A percentile compares a stretch with the other conserved stretches of the same genome.
These are phyloP conservation scores for Cinclus cinclus DNA, from an alignment of 2,113 vertebrate species.

Conservation along the genomic window DNA sequence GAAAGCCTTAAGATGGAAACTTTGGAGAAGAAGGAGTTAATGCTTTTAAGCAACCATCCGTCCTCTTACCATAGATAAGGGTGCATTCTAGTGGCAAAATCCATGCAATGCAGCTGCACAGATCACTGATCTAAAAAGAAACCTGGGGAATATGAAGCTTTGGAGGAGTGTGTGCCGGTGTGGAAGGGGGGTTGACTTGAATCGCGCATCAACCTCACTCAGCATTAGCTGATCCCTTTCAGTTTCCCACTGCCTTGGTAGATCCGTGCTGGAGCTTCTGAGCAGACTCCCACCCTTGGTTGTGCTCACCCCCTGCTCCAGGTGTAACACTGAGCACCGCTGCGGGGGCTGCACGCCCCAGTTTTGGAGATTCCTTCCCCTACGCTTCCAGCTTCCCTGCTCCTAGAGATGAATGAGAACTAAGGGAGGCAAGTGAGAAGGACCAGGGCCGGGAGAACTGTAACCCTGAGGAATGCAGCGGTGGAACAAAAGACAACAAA, in stretches of 20 bases:
- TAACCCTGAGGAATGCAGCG: constrained; percentile 35
- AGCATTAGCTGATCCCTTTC: neutral
- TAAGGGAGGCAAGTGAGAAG: constrained; percentile 3
- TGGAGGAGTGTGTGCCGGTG: constrained; percentile 12
- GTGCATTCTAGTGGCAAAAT: constrained; percentile 83
- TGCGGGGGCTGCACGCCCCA: neutral
- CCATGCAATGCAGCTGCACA: constrained; percentile 75
- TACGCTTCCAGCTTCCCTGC: neutral
- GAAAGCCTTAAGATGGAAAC: neutral
- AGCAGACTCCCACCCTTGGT: neutral
- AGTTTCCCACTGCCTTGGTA: neutral
- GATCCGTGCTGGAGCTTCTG: neutral
- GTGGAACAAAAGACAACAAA: constrained; percentile 64
- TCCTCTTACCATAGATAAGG: constrained; percentile 79
- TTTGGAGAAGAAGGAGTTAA: constrained; percentile 63
- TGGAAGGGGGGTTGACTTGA: neutral
- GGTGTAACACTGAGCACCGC: neutral
- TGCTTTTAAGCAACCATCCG: constrained; percentile 46
- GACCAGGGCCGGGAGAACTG: neutral
- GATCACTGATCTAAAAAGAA: constrained; percentile 45
- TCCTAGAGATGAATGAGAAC: constrained; percentile 1
- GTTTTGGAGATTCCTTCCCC: neutral
- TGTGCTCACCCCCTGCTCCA: neutral
- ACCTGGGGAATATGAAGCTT: constrained; percentile 22
- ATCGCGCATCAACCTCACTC: neutral